These are phyloP conservation scores for Pollenia griseotomentosa DNA, from an alignment of 2,888 invertebrate species.

Conservation along the genomic window DNA sequence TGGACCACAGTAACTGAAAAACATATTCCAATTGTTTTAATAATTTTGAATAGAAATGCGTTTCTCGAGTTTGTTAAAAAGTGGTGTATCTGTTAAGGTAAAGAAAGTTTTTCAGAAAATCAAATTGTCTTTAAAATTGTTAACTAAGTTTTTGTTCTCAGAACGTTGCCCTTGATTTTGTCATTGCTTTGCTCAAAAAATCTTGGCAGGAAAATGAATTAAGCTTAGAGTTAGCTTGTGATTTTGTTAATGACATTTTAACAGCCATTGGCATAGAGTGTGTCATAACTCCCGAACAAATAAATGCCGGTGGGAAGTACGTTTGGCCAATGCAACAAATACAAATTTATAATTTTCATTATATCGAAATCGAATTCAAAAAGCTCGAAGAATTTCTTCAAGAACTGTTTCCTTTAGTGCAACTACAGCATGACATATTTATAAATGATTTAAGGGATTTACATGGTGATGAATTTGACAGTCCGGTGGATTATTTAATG, in stretches of 20 bases:
- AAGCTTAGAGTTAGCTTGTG: slow-evolving; percentile 47
- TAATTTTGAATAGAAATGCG: slow-evolving; percentile 33
- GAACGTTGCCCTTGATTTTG: slow-evolving; percentile 48
- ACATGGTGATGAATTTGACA: slow-evolving; percentile 13
- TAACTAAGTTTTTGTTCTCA: not conserved
- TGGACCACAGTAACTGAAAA: not conserved
- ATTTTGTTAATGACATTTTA: slow-evolving; percentile 64
- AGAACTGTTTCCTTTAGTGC: slow-evolving; percentile 43
- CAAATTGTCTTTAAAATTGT: not conserved
- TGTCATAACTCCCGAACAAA: slow-evolving; percentile 58
- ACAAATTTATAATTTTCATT: slow-evolving; percentile 69
- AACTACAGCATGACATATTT: slow-evolving; percentile 28
- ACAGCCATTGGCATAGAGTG: slow-evolving; percentile 57
- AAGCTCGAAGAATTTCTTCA: slow-evolving; percentile 61
- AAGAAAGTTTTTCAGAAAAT: not conserved
- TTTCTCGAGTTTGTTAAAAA: slow-evolving; percentile 47
- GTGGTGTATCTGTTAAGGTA: slow-evolving; percentile 50
- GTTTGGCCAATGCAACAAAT: slow-evolving; percentile 67
- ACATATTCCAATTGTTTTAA: not conserved
- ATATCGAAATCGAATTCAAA: slow-evolving; percentile 46
- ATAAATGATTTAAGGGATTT: not conserved
- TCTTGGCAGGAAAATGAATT: slow-evolving; percentile 43
- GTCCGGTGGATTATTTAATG: slow-evolving; percentile 64
- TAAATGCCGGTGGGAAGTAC: slow-evolving; percentile 26
- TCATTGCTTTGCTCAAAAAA: slow-evolving; percentile 11